Evolutionary conservation across 1,140 invertebrate species (phyloP).

Genomic region (Popillia japonica): DNA sequence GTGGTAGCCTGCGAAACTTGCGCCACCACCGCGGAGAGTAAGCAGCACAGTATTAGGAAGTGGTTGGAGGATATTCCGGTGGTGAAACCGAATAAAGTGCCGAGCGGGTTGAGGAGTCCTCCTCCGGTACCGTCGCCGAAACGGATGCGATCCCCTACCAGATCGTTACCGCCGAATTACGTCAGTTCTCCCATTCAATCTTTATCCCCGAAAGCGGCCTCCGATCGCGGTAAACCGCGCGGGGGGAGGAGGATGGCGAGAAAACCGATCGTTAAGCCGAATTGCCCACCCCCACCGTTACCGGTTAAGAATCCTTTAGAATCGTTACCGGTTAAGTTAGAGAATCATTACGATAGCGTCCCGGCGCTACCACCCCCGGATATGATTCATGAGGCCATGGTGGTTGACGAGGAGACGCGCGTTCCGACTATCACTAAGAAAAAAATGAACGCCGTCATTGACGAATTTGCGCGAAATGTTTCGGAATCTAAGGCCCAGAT

Average conservation of each 20-base stretch:
- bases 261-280: conserved; percentile 43
- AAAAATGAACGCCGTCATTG: conserved; percentile 68
- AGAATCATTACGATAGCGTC: conserved; percentile 54
- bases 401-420: conserved; percentile 56
- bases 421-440: conserved; percentile 64
- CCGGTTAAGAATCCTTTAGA: no score
- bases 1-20: conserved; percentile 64
- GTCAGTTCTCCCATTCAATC: conserved; percentile 48
- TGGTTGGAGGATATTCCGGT: conserved; percentile 79
- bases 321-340: no score
- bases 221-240: conserved; percentile 45
- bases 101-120: background rate
- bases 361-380: conserved; percentile 61
- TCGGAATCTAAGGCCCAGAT: conserved; percentile 55
- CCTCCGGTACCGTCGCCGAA: background rate
- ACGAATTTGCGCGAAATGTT: conserved; percentile 61
- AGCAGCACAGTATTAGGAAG: conserved; percentile 75
- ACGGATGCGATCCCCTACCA: conserved; percentile 53
- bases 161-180: conserved; percentile 50
- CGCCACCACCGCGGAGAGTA: conserved; percentile 64
- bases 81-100: conserved; percentile 55
- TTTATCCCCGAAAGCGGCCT: conserved; percentile 52
- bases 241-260: background rate
- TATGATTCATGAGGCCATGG: conserved; percentile 70
- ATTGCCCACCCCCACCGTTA: conserved; percentile 46